Evolutionary conservation across 2,113 vertebrate species (phyloP).

Genomic region (Nanorana parkeri): DNA sequence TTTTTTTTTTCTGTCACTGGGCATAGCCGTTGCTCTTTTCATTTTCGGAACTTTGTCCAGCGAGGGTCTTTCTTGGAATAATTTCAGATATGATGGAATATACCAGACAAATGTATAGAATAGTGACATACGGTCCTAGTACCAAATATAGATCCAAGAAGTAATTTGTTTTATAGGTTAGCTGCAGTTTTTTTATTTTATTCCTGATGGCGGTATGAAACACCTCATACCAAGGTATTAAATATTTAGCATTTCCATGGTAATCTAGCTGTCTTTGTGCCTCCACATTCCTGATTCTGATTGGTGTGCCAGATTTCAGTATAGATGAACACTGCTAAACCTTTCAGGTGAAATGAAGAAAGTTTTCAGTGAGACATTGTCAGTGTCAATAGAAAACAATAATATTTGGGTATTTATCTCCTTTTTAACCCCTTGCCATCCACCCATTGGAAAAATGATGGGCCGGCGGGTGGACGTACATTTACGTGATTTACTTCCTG

Average conservation of each 20-base stretch:
- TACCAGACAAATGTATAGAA: too few species aligned
- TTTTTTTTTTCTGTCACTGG: too few species aligned
- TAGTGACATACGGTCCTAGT: background rate
- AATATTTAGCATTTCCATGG: conserved; percentile 44
- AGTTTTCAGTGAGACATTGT: background rate
- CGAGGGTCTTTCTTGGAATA: too few species aligned
- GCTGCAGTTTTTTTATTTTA: background rate
- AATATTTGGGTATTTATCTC: too few species aligned
- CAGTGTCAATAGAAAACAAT: too few species aligned
- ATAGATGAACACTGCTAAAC: conserved; percentile 3
- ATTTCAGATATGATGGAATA: too few species aligned
- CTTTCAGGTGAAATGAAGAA: background rate
- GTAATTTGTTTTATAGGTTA: background rate
- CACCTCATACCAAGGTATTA: conserved; percentile 1
- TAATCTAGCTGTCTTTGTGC: background rate
- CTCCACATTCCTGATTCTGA: background rate
- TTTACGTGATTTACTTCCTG: too few species aligned
- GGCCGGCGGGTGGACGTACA: too few species aligned
- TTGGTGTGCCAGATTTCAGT: conserved; percentile 4
- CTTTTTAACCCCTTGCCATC: too few species aligned
- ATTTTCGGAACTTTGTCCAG: too few species aligned
- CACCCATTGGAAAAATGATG: too few species aligned
- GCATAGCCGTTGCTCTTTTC: too few species aligned
- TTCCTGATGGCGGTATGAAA: conserved; percentile 26
- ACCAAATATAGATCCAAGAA: background rate